Conservation (phyloP, 2,888 invertebrate genomes). For the Luffia ferchaultella region DNA sequence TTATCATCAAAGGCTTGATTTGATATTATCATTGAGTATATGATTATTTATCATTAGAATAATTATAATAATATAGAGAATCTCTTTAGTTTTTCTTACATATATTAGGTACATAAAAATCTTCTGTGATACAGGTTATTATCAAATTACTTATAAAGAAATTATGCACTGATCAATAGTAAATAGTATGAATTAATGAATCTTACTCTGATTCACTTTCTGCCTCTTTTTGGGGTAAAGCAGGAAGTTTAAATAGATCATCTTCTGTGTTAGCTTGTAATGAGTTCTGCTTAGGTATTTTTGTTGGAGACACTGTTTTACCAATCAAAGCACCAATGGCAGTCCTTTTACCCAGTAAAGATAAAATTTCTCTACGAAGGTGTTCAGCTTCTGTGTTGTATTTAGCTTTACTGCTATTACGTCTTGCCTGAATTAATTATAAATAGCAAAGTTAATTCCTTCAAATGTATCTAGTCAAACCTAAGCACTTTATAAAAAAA, state of each 20-base stretch:
- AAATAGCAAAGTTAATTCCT: too few relatives aligned
- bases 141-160: too few relatives aligned
- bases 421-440: constrained; percentile 70
- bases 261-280: constrained; percentile 38
- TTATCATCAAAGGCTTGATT: too few relatives aligned
- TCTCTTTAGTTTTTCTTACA: neutral
- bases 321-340: constrained; percentile 75
- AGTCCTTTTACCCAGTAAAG: constrained; percentile 79
- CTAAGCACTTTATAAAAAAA: too few relatives aligned
- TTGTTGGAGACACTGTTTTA: constrained; percentile 57
- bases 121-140: too few relatives aligned
- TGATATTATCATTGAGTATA: neutral
- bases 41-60: neutral
- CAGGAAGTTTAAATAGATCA: constrained; percentile 74
- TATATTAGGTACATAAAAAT: too few relatives aligned
- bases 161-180: too few relatives aligned
- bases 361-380: constrained; percentile 75
- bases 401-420: constrained; percentile 78
- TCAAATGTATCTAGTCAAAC: too few relatives aligned
- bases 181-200: too few relatives aligned
- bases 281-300: constrained; percentile 24
- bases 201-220: constrained; percentile 53
- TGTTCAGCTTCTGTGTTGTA: constrained; percentile 75
- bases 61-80: neutral
- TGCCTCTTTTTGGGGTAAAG: constrained; percentile 33